Evolutionary conservation across 2,888 invertebrate genomes (phyloP).

Genomic region (Cosmia trapezina): DNA sequence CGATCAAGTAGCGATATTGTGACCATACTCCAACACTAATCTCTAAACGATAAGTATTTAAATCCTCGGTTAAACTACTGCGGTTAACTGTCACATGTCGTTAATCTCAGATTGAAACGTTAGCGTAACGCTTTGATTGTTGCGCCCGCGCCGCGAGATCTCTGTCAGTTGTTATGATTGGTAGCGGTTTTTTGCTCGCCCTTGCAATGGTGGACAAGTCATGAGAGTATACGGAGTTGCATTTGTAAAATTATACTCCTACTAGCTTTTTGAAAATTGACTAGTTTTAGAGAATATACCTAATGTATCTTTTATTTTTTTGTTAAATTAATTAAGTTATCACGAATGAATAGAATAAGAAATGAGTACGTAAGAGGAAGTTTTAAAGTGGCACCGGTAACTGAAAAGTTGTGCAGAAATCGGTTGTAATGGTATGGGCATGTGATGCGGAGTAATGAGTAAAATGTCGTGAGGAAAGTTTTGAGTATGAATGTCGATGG

Average conservation of each 20-base stretch:
- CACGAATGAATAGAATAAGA: too few relatives aligned
- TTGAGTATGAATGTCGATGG: too few relatives aligned
- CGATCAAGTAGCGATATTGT: slow-evolving; percentile 11
- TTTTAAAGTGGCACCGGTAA: too few relatives aligned
- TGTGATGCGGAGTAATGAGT: too few relatives aligned
- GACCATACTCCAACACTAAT: slow-evolving; percentile 25
- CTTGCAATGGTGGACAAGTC: slow-evolving; percentile 27
- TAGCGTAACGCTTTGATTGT: slow-evolving; percentile 70
- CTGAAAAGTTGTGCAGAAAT: too few relatives aligned
- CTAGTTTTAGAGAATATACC: too few relatives aligned
- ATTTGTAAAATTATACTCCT: not conserved
- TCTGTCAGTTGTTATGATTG: slow-evolving; percentile 77
- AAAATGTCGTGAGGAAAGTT: too few relatives aligned
- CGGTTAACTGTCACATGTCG: slow-evolving; percentile 50
- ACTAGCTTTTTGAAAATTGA: too few relatives aligned
- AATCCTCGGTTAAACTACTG: slow-evolving; percentile 56
- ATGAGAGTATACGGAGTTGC: not conserved
- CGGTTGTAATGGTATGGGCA: too few relatives aligned
- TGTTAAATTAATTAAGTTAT: too few relatives aligned
- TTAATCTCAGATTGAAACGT: slow-evolving; percentile 76
- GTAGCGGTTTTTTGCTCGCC: slow-evolving; percentile 70
- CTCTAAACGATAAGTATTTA: slow-evolving; percentile 6
- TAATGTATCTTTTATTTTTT: too few relatives aligned
- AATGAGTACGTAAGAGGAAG: too few relatives aligned
- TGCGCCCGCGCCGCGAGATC: slow-evolving; percentile 70